phyloP scores from a whole-genome alignment of 2,888 invertebrate species.

The Anticlea derivata region DNA sequence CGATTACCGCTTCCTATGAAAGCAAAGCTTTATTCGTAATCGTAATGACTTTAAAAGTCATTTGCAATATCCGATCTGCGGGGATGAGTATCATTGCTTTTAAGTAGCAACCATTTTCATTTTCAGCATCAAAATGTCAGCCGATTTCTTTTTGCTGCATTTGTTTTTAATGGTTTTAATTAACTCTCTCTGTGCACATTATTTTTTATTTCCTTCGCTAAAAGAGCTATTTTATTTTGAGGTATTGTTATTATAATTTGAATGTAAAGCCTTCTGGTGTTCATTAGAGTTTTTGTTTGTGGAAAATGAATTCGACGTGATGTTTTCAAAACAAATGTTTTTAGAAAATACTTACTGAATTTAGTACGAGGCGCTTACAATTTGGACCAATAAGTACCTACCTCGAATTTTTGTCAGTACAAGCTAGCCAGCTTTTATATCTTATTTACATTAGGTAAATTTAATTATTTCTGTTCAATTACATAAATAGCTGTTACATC shows the following conservation, averaged over 20 bases:
- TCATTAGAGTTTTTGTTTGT: slow-evolving; percentile 10
- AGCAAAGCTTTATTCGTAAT: slow-evolving; percentile 5
- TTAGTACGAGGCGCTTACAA: no score
- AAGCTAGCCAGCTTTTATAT: no score
- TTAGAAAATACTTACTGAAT: no score
- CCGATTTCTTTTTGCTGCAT: slow-evolving; percentile 33
- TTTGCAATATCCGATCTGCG: slow-evolving; percentile 23
- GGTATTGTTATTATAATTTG: slow-evolving; percentile 18
- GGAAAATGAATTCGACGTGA: no score
- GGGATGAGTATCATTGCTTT: slow-evolving; percentile 28
- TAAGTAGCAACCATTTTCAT: slow-evolving; percentile 24
- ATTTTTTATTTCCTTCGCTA: slow-evolving; percentile 28
- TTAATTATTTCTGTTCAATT: no score
- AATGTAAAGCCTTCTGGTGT: slow-evolving; percentile 9
- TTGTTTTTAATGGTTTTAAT: slow-evolving; percentile 35
- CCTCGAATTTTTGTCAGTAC: no score
- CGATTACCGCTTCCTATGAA: background rate
- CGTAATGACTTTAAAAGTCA: slow-evolving; percentile 39
- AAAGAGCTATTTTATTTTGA: slow-evolving; percentile 19
- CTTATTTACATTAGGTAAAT: no score
- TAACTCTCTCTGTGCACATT: slow-evolving; percentile 32
- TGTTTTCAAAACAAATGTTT: no score
- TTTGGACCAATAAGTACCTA: no score
- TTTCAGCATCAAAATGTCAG: slow-evolving; percentile 28
- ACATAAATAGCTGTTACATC: no score